phyloP scores from a whole-genome alignment of 2,113 vertebrate genomes.

The Ailuropoda melanoleuca region DNA sequence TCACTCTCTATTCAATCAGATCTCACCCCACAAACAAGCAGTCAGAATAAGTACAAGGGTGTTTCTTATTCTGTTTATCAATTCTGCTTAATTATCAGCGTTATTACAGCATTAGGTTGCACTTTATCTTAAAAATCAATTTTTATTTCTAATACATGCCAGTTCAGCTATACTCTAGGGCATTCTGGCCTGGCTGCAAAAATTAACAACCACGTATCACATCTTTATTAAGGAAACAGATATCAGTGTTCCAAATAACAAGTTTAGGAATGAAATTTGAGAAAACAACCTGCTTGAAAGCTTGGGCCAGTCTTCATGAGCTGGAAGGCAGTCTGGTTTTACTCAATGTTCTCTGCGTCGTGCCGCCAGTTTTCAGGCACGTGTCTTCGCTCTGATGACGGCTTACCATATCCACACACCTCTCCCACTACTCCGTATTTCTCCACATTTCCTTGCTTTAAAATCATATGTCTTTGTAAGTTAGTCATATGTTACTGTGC shows the following conservation, averaged over 20 bases:
- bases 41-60: background rate
- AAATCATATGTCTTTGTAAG: background rate
- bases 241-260: background rate
- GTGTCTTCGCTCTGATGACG: background rate
- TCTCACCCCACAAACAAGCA: background rate
- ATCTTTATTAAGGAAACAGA: background rate
- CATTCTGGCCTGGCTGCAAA: background rate
- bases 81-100: background rate
- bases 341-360: rapidly evolving
- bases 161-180: background rate
- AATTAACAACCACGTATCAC: background rate
- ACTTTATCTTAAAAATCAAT: slow-evolving; percentile 19
- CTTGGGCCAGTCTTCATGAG: background rate
- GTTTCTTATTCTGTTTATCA: background rate
- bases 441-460: background rate
- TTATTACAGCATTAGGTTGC: background rate
- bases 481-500: background rate
- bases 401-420: background rate
- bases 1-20: background rate
- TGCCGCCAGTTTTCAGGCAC: rapidly evolving
- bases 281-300: background rate
- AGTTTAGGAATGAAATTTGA: slow-evolving; percentile 32
- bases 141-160: slow-evolving; percentile 1
- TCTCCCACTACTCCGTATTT: background rate
- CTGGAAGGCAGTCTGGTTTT: background rate